phyloP scores from a whole-genome alignment of 1,140 invertebrate genomes.

The Pseudomyrmex pallidus region DNA sequence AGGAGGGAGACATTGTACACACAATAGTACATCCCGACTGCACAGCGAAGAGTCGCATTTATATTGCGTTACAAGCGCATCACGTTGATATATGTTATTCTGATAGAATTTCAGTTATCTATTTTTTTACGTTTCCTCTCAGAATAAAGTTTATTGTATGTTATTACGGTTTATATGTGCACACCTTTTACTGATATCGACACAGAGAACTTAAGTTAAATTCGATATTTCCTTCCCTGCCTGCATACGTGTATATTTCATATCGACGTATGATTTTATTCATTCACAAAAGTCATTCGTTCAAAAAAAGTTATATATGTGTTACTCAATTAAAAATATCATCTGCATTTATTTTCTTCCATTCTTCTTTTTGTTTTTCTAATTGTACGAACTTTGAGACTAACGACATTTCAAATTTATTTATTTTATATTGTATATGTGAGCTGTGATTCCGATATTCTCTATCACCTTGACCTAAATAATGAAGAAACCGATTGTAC shows the following conservation, averaged over 20 bases:
- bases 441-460: neutral
- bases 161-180: neutral
- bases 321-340: neutral
- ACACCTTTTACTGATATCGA: neutral
- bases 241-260: neutral
- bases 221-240: neutral
- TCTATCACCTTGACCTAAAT: too few relatives aligned
- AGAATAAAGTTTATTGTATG: neutral
- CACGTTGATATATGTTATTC: conserved; percentile 1
- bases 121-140: conserved; percentile 30
- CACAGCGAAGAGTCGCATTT: conserved; percentile 34
- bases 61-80: conserved; percentile 34
- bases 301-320: neutral
- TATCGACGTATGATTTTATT: neutral
- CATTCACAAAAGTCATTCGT: neutral
- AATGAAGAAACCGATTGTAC: neutral
- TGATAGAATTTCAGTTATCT: conserved; percentile 32
- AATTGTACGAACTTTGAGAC: neutral
- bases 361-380: neutral
- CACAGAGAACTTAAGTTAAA: neutral
- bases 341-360: neutral
- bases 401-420: neutral
- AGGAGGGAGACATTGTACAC: conserved; percentile 18
- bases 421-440: too few relatives aligned
- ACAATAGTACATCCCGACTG: conserved; percentile 45